Conservation (phyloP, 2,113 vertebrate genomes). For the Tragelaphus buxtoni region DNA sequence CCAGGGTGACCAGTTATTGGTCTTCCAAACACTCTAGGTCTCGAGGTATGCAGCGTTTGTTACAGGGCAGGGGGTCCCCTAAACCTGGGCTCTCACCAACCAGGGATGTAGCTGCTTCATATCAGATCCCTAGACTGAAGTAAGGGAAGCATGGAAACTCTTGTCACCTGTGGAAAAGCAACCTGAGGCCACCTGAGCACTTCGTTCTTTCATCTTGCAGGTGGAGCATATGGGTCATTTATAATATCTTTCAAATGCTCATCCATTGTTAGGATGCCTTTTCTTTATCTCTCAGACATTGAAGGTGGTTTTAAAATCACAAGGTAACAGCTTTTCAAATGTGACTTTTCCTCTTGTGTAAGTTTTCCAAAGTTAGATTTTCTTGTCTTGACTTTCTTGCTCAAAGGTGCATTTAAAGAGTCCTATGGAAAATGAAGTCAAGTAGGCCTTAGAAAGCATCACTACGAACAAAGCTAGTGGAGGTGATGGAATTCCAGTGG, state of each 20-base stretch:
- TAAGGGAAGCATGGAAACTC: neutral
- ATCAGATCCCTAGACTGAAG: slow-evolving; percentile 28
- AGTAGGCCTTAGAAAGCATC: too few relatives aligned
- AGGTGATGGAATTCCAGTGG: too few relatives aligned
- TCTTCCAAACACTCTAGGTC: neutral
- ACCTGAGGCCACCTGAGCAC: slow-evolving; percentile 20
- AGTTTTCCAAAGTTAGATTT: neutral
- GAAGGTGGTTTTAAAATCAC: slow-evolving; percentile 48
- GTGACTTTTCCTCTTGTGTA: neutral
- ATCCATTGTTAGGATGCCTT: slow-evolving; percentile 44
- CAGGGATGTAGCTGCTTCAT: neutral
- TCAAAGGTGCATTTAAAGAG: neutral
- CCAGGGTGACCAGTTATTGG: neutral
- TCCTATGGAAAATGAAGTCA: neutral
- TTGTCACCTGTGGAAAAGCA: slow-evolving; percentile 44
- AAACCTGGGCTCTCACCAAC: neutral
- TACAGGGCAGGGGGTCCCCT: neutral
- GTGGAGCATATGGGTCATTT: neutral
- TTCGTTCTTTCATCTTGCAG: slow-evolving; percentile 63
- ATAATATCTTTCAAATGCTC: slow-evolving; percentile 59
- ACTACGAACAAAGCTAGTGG: too few relatives aligned
- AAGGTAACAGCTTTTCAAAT: neutral
- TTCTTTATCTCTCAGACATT: slow-evolving; percentile 48
- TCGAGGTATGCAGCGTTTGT: neutral
- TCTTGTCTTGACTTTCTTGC: neutral